Percentiles rank a stretch among this genome's conserved stretches.
These are phyloP conservation scores for Oophaga pumilio DNA, from an alignment of 2,113 vertebrate species.

Conservation along the genomic window DNA sequence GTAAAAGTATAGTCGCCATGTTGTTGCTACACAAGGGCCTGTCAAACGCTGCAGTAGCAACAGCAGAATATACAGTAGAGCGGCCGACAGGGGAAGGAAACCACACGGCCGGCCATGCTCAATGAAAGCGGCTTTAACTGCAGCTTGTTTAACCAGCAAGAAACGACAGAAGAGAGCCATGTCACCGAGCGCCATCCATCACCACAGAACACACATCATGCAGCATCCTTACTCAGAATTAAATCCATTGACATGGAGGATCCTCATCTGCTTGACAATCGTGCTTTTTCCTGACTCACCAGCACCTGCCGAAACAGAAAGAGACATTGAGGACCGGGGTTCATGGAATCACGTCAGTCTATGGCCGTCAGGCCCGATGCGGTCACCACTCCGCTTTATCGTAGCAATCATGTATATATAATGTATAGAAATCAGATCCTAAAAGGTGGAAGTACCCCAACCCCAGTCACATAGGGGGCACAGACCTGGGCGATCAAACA, in stretches of 20 bases:
- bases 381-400: too few species aligned
- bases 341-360: background rate
- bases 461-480: too few species aligned
- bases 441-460: too few species aligned
- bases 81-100: constrained; percentile 57
- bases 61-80: constrained; percentile 68
- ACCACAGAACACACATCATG: constrained; percentile 33
- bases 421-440: too few species aligned
- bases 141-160: constrained; percentile 26
- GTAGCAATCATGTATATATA: too few species aligned
- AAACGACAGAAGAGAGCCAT: constrained; percentile 6
- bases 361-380: background rate
- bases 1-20: constrained; percentile 76
- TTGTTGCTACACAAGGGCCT: constrained; percentile 83
- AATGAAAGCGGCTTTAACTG: background rate
- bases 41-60: constrained; percentile 84
- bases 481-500: too few species aligned
- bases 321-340: background rate
- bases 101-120: constrained; percentile 28
- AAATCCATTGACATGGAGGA: constrained; percentile 98
- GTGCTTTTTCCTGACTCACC: constrained; percentile 99
- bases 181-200: too few species aligned
- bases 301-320: constrained; percentile 82
- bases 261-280: constrained; percentile 99
- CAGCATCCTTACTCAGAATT: constrained; percentile 92